Evolutionary conservation across 2,797 vertebrate species (phyloP), one percentile per base, ranked within the genome.

Genomic region (Staurois parvus): DNA sequence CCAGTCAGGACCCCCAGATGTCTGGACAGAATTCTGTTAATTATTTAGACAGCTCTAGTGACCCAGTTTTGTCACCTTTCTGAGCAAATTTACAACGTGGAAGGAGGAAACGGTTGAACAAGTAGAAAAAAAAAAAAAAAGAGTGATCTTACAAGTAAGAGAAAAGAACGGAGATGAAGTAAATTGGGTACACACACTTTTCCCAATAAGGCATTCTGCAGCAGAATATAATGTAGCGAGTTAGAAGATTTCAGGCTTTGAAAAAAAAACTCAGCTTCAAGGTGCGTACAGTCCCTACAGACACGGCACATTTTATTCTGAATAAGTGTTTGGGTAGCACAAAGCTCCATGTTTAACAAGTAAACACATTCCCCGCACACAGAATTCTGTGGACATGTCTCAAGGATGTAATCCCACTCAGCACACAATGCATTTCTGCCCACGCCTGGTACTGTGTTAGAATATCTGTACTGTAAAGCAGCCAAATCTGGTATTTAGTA

Each of bases 11-110:
- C 75, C 85, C 84, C 85, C 42, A 74, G 74, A 86, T 86, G 80
- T 79, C 88, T 37, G 64, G 66, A 84, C 85, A 79, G 64, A 64
- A 48, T 37, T 59, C 79, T 87, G 93, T 95, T 93, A 95, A 95
- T 95, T 94, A 94, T 95, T 90, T 89, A 93, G 90, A 89, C 89
- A 79, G 82, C 91, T 91, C 91, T 92, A 90, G 92, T 91, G 92
- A 90, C 92, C 91, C 88, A 90, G 92, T 94, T 94, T 93, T 94
- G 93, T 95, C 94, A 94, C 89, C 92, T 91, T 90, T 90, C 90
- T 94, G 93, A 92, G 94, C 84, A 87, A 88, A 88, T 89, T 91
- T 91, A 91, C 90, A 86, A 72, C 56, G 42, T 29, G 74, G n/a
- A 85, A 56, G 64, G 7, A 72, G 40, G 15, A 52, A 83, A 75